A percentile compares a stretch with the other conserved stretches of the same genome.
Evolutionary conservation across 2,888 invertebrate genomes (phyloP).

Genomic region (Synergus gifuensis): DNA sequence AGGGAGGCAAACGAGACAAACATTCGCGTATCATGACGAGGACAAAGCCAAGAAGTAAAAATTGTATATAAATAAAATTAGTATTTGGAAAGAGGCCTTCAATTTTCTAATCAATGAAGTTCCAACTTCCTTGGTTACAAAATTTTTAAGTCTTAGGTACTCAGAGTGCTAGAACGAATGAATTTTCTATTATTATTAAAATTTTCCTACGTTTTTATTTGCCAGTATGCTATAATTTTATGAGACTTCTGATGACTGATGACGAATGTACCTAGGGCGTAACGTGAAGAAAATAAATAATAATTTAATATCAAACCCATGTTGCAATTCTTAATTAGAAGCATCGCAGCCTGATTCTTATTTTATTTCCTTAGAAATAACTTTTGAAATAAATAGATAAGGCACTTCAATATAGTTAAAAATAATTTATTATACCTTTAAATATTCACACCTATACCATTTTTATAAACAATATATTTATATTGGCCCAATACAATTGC

Average conservation of each 20-base stretch:
- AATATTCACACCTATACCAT: neutral
- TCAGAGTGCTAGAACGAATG: slow-evolving; percentile 48
- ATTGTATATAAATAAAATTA: slow-evolving; percentile 63
- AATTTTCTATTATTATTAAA: slow-evolving; percentile 41
- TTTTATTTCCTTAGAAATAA: neutral
- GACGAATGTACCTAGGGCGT: slow-evolving; percentile 66
- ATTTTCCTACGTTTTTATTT: slow-evolving; percentile 55
- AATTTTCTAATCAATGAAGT: slow-evolving; percentile 7
- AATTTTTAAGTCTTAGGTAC: slow-evolving; percentile 35
- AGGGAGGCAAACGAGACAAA: neutral
- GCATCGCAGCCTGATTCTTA: neutral
- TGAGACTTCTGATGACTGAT: slow-evolving; percentile 64
- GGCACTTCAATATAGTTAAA: neutral
- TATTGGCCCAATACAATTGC: too few relatives aligned
- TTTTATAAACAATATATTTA: slow-evolving; percentile 5
- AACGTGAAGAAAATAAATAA: slow-evolving; percentile 62
- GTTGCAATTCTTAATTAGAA: slow-evolving; percentile 22
- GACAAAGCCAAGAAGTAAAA: neutral
- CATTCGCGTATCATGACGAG: neutral
- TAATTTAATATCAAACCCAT: slow-evolving; percentile 60
- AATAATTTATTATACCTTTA: neutral
- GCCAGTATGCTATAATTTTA: slow-evolving; percentile 59
- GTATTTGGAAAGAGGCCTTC: slow-evolving; percentile 63
- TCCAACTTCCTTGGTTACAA: neutral
- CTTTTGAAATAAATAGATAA: neutral